phyloP scores from a whole-genome alignment of 2,113 vertebrate genomes.

The Burhinus bistriatus region DNA sequence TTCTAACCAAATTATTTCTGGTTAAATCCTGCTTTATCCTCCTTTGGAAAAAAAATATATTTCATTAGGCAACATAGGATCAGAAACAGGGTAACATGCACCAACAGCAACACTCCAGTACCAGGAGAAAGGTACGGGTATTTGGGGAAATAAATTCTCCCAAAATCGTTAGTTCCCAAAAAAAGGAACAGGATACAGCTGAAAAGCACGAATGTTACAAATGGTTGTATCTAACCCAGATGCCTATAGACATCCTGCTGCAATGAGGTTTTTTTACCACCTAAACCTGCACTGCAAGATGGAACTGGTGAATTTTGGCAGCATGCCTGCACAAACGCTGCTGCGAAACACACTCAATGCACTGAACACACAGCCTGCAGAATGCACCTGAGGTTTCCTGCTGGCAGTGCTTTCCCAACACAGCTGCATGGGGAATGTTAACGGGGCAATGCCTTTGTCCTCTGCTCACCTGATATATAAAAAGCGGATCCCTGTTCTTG shows the following conservation, averaged over 20 bases:
- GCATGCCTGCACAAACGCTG: neutral
- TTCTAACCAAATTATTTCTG: neutral
- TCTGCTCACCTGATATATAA: neutral
- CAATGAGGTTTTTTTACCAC: fast-evolving
- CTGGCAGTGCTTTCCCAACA: fast-evolving
- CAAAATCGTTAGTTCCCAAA: neutral
- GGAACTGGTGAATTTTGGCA: neutral
- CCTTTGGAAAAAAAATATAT: neutral
- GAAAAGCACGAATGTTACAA: fast-evolving
- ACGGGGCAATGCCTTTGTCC: fast-evolving
- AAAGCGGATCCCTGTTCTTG: neutral
- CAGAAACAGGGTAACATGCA: neutral
- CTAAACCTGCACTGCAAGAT: fast-evolving
- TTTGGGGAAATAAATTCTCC: neutral
- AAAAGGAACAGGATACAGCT: neutral
- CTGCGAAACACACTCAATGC: neutral
- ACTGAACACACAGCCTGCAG: neutral
- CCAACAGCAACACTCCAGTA: neutral
- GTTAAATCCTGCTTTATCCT: neutral
- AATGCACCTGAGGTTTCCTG: too few relatives aligned
- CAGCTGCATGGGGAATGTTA: fast-evolving
- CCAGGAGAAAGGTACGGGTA: too few relatives aligned
- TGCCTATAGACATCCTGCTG: neutral
- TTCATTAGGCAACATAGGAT: neutral
- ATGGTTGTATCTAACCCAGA: neutral